A percentile compares a stretch with the other conserved stretches of the same genome.
These are phyloP conservation scores for Eristalinus sepulchralis DNA, from an alignment of 2,888 invertebrate species.

Conservation along the genomic window DNA sequence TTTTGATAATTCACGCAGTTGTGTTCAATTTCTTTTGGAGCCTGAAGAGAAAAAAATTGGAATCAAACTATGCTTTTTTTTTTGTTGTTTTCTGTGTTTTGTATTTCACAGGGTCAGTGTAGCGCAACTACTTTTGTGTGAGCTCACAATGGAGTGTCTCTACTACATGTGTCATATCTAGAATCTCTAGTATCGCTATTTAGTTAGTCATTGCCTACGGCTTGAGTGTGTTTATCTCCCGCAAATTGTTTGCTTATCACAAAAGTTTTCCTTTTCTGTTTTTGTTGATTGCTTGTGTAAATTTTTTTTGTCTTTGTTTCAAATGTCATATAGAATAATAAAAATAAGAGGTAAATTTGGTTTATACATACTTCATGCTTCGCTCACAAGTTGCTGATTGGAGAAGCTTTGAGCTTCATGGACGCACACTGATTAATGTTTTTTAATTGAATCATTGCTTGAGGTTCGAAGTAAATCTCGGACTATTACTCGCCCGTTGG, in stretches of 20 bases:
- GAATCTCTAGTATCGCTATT: background rate
- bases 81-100: background rate
- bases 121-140: conserved; percentile 19
- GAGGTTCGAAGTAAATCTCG: background rate
- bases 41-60: background rate
- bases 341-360: background rate
- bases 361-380: conserved; percentile 1
- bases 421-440: background rate
- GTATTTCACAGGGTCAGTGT: conserved; percentile 32
- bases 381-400: background rate
- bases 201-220: conserved; percentile 45
- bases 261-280: conserved; percentile 1
- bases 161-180: background rate
- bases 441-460: background rate
- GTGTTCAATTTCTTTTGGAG: background rate
- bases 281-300: conserved; percentile 12
- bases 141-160: background rate
- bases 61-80: conserved; percentile 3
- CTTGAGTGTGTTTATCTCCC: conserved; percentile 42
- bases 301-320: conserved; percentile 30
- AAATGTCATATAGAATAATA: conserved; percentile 2
- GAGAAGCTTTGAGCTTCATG: background rate
- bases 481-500: background rate
- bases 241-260: conserved; percentile 54
- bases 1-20: conserved; percentile 9